Conservation (phyloP, 2,797 vertebrate species). For the Morus bassanus region DNA sequence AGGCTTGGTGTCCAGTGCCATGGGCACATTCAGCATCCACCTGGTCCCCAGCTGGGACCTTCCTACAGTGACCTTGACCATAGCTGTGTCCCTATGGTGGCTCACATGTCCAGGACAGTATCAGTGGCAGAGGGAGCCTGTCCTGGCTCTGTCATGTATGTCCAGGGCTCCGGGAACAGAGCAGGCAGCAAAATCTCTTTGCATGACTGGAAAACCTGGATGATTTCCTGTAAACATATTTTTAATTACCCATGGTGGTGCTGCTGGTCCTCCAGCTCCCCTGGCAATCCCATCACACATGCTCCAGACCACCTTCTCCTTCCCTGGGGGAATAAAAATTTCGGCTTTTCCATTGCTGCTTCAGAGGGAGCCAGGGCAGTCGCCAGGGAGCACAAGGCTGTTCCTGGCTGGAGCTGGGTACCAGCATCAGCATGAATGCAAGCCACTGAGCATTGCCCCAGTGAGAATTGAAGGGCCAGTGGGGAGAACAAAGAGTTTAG, state of each 20-base stretch:
- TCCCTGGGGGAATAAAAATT: not conserved
- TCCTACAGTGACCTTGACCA: not conserved
- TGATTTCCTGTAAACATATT: not conserved
- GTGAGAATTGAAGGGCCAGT: not conserved
- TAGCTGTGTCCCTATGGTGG: not conserved
- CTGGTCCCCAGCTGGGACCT: not conserved
- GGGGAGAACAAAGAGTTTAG: not conserved
- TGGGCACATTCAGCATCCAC: not conserved
- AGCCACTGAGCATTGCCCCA: not conserved
- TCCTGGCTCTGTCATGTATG: not conserved
- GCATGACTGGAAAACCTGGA: not conserved
- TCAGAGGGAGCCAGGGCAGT: rapidly evolving
- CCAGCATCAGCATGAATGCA: not conserved
- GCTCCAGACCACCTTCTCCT: not conserved
- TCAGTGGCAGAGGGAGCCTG: not conserved
- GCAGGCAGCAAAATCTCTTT: not conserved
- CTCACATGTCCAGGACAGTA: not conserved
- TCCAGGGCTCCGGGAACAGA: not conserved
- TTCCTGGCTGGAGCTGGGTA: not conserved
- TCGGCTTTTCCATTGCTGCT: not conserved
- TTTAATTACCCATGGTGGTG: not conserved
- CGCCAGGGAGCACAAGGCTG: not conserved
- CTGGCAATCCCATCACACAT: not conserved
- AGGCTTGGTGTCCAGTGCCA: not conserved
- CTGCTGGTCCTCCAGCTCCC: not conserved